These are phyloP conservation scores for Achroia grisella DNA, from an alignment of 1,140 invertebrate species.

Conservation along the genomic window DNA sequence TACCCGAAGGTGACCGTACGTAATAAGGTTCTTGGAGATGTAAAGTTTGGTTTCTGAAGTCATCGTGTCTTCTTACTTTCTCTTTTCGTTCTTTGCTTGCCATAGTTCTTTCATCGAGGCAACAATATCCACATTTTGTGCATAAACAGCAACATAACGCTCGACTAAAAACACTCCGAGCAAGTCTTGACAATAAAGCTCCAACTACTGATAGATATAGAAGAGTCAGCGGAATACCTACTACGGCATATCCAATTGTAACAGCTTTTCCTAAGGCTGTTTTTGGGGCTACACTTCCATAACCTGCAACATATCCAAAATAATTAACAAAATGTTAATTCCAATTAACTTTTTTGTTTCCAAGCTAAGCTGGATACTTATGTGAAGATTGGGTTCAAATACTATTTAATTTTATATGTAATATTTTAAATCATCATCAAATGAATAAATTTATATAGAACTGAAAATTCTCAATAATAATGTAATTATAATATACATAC, in stretches of 20 bases:
- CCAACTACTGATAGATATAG: conserved; percentile 90
- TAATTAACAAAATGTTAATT: too few relatives aligned
- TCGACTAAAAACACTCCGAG: conserved; percentile 89
- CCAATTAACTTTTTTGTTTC: too few relatives aligned
- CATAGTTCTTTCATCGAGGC: conserved; percentile 87
- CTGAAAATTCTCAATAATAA: background rate
- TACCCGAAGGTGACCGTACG: conserved; percentile 80
- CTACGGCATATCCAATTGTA: conserved; percentile 90
- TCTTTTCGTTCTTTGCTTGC: conserved; percentile 85
- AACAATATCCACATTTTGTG: conserved; percentile 89
- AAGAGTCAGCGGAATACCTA: conserved; percentile 93
- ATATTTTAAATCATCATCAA: too few relatives aligned
- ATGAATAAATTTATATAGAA: background rate
- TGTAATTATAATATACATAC: conserved; percentile 77
- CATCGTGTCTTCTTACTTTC: conserved; percentile 84
- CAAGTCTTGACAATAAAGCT: conserved; percentile 87
- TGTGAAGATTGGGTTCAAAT: too few relatives aligned
- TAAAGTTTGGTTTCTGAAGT: conserved; percentile 79
- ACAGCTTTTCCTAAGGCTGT: conserved; percentile 88
- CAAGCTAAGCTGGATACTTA: too few relatives aligned
- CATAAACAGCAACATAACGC: conserved; percentile 88
- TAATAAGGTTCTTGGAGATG: conserved; percentile 87
- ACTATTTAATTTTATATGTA: too few relatives aligned
- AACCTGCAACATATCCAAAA: conserved; percentile 77
- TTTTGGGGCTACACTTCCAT: conserved; percentile 89